Percentiles rank a stretch among this genome's conserved stretches.
Conservation (phyloP, 2,888 invertebrate species). For the Desoria tigrina region DNA sequence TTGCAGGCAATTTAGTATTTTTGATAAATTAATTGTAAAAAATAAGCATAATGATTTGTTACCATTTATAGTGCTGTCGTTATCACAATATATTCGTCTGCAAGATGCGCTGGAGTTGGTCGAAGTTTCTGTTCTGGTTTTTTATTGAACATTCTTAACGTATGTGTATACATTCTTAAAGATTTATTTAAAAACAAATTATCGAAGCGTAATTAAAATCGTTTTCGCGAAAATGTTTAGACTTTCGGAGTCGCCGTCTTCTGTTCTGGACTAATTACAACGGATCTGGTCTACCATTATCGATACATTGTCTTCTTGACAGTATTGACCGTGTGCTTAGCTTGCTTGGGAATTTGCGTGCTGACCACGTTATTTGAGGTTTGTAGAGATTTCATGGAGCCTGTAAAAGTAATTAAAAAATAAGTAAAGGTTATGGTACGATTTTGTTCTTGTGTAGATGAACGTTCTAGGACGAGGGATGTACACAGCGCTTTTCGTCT, state of each 20-base stretch:
- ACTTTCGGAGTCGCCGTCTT: constrained; percentile 31
- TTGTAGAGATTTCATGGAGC: too few relatives aligned
- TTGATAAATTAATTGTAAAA: too few relatives aligned
- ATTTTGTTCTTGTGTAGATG: constrained; percentile 18
- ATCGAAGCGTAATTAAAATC: too few relatives aligned
- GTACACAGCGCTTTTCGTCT: constrained; percentile 37
- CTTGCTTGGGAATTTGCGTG: constrained; percentile 40
- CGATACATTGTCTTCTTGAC: constrained; percentile 39
- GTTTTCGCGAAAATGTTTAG: constrained; percentile 22
- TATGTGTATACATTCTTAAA: too few relatives aligned
- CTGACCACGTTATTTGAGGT: constrained; percentile 42
- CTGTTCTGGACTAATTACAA: constrained; percentile 34
- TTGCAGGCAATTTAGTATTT: too few relatives aligned
- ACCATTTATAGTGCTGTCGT: constrained; percentile 25
- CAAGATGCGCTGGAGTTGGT: constrained; percentile 37
- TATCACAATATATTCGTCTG: constrained; percentile 32
- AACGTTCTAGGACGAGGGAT: constrained; percentile 40
- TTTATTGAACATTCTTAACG: constrained; percentile 27
- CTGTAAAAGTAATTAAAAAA: background rate
- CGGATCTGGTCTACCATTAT: constrained; percentile 29
- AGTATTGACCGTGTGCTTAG: constrained; percentile 31
- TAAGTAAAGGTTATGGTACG: background rate
- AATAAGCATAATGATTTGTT: too few relatives aligned
- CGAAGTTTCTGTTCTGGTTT: constrained; percentile 27
- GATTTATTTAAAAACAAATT: too few relatives aligned